Conservation (phyloP, 2,888 invertebrate genomes). For the Ferdinandea cuprea region DNA sequence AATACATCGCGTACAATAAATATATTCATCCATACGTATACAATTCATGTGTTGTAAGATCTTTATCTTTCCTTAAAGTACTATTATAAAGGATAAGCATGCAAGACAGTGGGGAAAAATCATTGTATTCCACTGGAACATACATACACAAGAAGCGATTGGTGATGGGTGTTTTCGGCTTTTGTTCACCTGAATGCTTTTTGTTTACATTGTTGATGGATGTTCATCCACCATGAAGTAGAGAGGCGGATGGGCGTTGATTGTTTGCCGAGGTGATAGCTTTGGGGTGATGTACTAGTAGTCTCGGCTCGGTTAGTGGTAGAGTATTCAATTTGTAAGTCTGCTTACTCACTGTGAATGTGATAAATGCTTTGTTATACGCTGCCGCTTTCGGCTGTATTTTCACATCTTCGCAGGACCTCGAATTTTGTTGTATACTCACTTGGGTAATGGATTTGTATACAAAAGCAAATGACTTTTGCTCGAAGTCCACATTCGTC, state of each 20-base stretch:
- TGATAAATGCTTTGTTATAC: constrained; percentile 65
- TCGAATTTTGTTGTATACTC: constrained; percentile 1
- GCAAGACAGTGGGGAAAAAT: constrained; percentile 6
- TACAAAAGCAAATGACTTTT: constrained; percentile 42
- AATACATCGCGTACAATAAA: no score
- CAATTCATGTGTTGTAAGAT: no score
- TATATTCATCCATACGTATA: no score
- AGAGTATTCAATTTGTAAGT: constrained; percentile 60
- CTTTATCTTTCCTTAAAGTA: constrained; percentile 26
- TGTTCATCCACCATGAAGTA: constrained; percentile 64
- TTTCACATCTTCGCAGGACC: constrained; percentile 29
- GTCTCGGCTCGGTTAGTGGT: constrained; percentile 37
- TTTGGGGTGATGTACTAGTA: constrained; percentile 2
- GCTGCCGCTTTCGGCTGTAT: constrained; percentile 18
- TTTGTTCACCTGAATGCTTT: constrained; percentile 72
- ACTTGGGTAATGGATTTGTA: constrained; percentile 37
- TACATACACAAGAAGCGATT: constrained; percentile 37
- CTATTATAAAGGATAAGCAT: constrained; percentile 16
- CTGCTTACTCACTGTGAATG: constrained; percentile 63
- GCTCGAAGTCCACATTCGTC: constrained; percentile 30
- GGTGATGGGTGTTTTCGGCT: constrained; percentile 60
- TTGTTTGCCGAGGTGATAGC: constrained; percentile 42
- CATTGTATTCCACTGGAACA: constrained; percentile 51
- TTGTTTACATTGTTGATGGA: constrained; percentile 71
- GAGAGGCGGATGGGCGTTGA: constrained; percentile 44